Evolutionary conservation across 2,113 vertebrate species (phyloP).

Genomic region (Saccopteryx bilineata): DNA sequence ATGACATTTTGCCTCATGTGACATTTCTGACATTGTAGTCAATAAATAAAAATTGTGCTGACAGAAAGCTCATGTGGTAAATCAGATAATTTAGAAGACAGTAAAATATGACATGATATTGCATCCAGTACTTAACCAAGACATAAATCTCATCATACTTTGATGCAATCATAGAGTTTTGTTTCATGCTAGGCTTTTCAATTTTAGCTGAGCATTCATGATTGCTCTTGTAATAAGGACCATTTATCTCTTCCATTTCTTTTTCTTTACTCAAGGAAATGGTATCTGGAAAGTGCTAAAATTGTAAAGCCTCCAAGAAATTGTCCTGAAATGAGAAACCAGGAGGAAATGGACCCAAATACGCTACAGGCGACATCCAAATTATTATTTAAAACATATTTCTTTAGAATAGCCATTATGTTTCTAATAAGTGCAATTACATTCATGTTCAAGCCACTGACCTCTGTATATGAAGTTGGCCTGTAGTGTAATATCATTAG

Average conservation of each 20-base stretch:
- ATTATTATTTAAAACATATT: slow-evolving; percentile 74
- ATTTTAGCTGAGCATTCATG: slow-evolving; percentile 70
- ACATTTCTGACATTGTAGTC: slow-evolving; percentile 84
- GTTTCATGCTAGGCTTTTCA: slow-evolving; percentile 75
- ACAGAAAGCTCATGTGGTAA: slow-evolving; percentile 73
- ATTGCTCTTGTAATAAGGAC: slow-evolving; percentile 73
- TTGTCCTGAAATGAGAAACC: slow-evolving; percentile 87
- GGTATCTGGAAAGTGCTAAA: slow-evolving; percentile 78
- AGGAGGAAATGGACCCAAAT: slow-evolving; percentile 86
- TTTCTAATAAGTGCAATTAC: slow-evolving; percentile 34
- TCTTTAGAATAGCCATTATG: slow-evolving; percentile 65
- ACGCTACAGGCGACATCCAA: slow-evolving; percentile 69
- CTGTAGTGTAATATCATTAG: background rate
- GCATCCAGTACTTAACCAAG: slow-evolving; percentile 69
- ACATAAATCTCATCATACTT: slow-evolving; percentile 78
- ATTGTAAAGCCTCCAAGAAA: slow-evolving; percentile 84
- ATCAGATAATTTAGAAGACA: slow-evolving; percentile 71
- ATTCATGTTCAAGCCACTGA: slow-evolving; percentile 52
- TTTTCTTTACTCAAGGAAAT: slow-evolving; percentile 63
- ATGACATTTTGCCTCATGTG: slow-evolving; percentile 78
- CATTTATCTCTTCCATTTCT: slow-evolving; percentile 78
- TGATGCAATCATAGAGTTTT: slow-evolving; percentile 77
- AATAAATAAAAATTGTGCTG: slow-evolving; percentile 85
- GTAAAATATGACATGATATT: slow-evolving; percentile 79
- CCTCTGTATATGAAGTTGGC: slow-evolving; percentile 43